Evolutionary conservation across 2,888 invertebrate species (phyloP), one percentile per base, ranked within the genome.

Genomic region (Latrodectus hesperus): DNA sequence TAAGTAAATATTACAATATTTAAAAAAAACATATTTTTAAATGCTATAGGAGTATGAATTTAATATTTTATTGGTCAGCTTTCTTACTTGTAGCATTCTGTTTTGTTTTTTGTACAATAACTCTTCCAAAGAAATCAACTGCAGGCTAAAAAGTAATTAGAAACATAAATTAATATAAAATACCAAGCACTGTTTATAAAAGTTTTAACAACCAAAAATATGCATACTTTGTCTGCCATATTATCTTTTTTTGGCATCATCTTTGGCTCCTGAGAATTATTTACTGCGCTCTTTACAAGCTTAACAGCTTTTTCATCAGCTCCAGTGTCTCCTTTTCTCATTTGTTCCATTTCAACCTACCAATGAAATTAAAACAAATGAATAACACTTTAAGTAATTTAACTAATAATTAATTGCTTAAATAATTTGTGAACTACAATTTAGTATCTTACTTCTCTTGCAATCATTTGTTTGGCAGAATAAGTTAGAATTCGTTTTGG

Each of bases 401-500:
- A 3, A 38, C 6, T 38, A 38, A 6, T 38, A 38, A 38, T 6
- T 6, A 38, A 38, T 38, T 6, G 6, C 6, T 38, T 6, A 38
- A 38, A 38, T 6, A 38, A 38, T 22, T 22, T 22, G 22, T 22
- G 0, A 22, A 22, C 1, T 22, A 26, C 49, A 38, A 0, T 12
- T 70, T 38, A 9, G 49, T 55, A 74, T 12, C 16, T 51, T 38
- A 93, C 92, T 93, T 97, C 97, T 75, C 96, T 94, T 0, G 96
- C 94, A 84, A 98, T 94, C 70, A 97, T 93, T 91, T 98, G 97
- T 88, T 96, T 95, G 26, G 95, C 94, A 10, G 95, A 94, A 90
- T 96, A 96, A 0, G 94, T 94, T 60, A 96, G 91, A 67, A 92
- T 92, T 67, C 93, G 91, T 75, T 91, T 91, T 75, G 91, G 91